Base-by-base conservation (phyloP, 2,797 vertebrate genomes). In the Centroberyx gerrardi region DNA sequence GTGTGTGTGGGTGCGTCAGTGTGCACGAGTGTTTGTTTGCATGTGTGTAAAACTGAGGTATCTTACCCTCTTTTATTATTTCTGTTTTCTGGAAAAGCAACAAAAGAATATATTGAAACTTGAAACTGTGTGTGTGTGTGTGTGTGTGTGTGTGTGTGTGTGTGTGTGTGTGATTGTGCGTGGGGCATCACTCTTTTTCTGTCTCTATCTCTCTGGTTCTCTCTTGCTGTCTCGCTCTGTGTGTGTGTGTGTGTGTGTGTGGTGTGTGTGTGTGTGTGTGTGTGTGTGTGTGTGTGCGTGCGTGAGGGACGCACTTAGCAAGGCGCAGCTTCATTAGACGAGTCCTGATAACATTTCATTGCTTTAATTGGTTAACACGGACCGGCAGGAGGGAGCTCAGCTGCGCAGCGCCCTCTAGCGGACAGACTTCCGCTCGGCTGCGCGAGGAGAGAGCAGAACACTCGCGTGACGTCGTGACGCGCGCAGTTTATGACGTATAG, bases 351-450 rank as follows among this genome's bases (percentile, higher is more conserved):
- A 28, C 52, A 10, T 28, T 54, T 22, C 18, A n/a, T 9, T 27
- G 2, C 15, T 2, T 51, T 33, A 8, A 51, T 46, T 56, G 1
- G 33, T 36, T 15, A 36, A 59, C 17, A 9, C 18, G 29, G 36
- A 44, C 9, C 33, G 53, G 8, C 14, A 14, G 42, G 42, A 44
- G 42, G 14, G 14, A 44, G 13, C 14, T 44, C 13, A 44, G 70
- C 53, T 36, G 38, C 10, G 28, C 53, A 64, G 40, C 56, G 70
- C 9, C 70, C 29, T 61, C 70, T 72, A 27, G 70, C 64, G 70
- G 70, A 46, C 40, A 55, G 27, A 13, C 1, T n/a, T 1, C 9
- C 27, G n/a, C 10, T 42, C 40, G 10, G 18, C 38, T 17, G 7
- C 10, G 51, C 6, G 29, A 9, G n/a, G 15, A n/a, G 17, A 48